Evolutionary conservation across 2,888 invertebrate genomes (phyloP).

Genomic region (Dioctria linearis): DNA sequence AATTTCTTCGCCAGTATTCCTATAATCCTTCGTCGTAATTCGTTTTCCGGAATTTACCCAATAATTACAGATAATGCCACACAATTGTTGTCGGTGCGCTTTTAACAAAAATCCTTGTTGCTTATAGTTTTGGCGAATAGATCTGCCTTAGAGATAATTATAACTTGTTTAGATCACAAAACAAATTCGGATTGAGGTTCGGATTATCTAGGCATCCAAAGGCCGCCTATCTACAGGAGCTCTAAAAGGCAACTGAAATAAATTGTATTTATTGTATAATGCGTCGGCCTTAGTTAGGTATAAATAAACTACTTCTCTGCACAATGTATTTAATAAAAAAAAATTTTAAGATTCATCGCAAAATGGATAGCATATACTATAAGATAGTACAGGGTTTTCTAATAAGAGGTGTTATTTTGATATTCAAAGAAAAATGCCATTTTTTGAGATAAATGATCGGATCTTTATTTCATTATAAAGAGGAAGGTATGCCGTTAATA

Average conservation of each 20-base stretch:
- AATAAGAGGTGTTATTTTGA: too few species aligned
- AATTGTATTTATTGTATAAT: background rate
- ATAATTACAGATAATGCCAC: background rate
- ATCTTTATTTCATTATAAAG: too few species aligned
- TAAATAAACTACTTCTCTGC: background rate
- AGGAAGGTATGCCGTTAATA: too few species aligned
- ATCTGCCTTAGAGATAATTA: constrained; percentile 6
- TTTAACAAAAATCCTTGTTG: background rate
- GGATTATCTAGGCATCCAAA: background rate
- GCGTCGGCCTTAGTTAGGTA: background rate
- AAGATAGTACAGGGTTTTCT: too few species aligned
- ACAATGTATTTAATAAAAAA: background rate
- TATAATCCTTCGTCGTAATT: background rate
- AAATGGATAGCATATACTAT: too few species aligned
- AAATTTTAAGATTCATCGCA: background rate
- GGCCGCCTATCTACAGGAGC: background rate
- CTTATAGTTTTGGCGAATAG: background rate
- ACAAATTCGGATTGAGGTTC: background rate
- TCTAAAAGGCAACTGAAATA: background rate
- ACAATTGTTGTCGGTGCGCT: background rate
- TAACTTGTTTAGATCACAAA: background rate
- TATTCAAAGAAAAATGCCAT: too few species aligned
- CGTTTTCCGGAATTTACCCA: constrained; percentile 1
- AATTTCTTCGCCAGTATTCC: background rate
- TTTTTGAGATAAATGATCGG: too few species aligned